Evolutionary conservation across 2,797 vertebrate genomes (phyloP).

Genomic region (Sphenodon punctatus): DNA sequence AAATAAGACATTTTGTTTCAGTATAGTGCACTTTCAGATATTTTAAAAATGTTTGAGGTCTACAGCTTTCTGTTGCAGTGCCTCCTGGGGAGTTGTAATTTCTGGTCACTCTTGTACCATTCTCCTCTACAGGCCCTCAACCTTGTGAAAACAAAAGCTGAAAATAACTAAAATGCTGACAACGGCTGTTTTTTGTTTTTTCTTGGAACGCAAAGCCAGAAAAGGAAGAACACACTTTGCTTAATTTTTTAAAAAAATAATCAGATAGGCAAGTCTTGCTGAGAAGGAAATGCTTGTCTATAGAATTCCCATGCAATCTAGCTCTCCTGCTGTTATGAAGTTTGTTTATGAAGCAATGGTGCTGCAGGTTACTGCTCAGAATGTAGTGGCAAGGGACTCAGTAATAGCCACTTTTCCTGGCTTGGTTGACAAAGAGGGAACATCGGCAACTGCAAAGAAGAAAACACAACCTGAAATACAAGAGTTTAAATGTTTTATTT

Average conservation of each 20-base stretch:
- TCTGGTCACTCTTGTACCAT: too few species aligned
- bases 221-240: background rate
- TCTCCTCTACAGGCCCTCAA: too few species aligned
- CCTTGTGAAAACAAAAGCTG: background rate
- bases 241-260: background rate
- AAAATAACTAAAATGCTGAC: background rate
- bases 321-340: background rate
- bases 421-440: constrained; percentile 40
- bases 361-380: constrained; percentile 8
- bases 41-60: too few species aligned
- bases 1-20: too few species aligned
- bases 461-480: constrained; percentile 51
- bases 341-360: constrained; percentile 6
- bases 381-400: background rate
- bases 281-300: background rate
- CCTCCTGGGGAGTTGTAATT: too few species aligned
- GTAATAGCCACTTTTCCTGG: background rate
- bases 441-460: constrained; percentile 17
- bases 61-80: too few species aligned
- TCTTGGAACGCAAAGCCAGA: background rate
- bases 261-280: background rate
- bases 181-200: background rate
- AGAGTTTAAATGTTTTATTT: constrained; percentile 46
- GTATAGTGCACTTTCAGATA: too few species aligned
- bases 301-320: constrained; percentile 1